Conservation (phyloP, 2,113 vertebrate species). For the Mobula birostris region DNA sequence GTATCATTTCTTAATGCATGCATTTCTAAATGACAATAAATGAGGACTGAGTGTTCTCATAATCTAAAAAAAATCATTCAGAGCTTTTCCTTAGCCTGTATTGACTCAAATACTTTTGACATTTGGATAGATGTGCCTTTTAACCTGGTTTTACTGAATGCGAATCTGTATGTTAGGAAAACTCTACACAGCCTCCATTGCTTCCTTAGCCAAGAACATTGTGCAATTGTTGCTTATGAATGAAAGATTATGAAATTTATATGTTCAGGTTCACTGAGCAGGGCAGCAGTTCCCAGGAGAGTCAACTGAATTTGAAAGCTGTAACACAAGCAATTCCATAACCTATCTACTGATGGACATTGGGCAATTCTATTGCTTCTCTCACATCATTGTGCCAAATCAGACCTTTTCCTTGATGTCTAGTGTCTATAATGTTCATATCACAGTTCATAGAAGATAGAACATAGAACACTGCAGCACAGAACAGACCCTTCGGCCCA, state of each 20-base stretch:
- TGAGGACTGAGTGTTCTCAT: too few species aligned
- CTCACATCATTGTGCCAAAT: neutral
- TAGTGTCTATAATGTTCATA: neutral
- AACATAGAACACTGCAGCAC: too few species aligned
- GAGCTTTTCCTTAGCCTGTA: neutral
- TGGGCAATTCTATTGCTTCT: neutral
- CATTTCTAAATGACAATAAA: too few species aligned
- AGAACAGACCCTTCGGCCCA: too few species aligned
- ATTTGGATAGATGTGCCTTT: neutral
- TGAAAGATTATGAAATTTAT: conserved; percentile 30
- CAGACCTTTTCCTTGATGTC: neutral
- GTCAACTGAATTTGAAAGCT: conserved; percentile 26
- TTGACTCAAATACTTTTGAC: neutral
- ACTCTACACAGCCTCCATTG: neutral
- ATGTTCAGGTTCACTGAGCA: conserved; percentile 6
- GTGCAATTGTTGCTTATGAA: conserved; percentile 25
- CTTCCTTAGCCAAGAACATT: neutral
- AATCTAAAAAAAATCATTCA: neutral
- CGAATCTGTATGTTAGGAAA: neutral
- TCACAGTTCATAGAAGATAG: too few species aligned
- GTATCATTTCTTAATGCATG: too few species aligned
- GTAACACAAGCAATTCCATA: conserved; percentile 28
- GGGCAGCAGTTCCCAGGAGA: conserved; percentile 3
- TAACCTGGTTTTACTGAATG: neutral
- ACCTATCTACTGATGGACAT: neutral